Evolutionary conservation across 1,140 invertebrate species (phyloP).

Genomic region (Charaxes varanes): DNA sequence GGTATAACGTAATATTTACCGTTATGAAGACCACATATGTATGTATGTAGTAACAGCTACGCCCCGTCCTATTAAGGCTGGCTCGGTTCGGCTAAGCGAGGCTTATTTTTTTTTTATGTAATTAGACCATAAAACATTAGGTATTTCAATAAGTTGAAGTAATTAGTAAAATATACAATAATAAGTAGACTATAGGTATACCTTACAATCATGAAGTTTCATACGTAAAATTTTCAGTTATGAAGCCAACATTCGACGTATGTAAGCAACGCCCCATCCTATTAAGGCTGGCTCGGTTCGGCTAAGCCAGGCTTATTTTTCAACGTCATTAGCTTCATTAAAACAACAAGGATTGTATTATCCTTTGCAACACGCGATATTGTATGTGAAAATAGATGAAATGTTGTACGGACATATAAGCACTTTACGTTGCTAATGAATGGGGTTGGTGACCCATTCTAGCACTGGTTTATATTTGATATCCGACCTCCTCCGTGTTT

Average conservation of each 20-base stretch:
- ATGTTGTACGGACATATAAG: too few species aligned
- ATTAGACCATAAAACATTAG: too few species aligned
- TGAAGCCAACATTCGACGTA: slow-evolving; percentile 32
- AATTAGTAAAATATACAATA: too few species aligned
- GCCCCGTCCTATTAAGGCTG: slow-evolving; percentile 26
- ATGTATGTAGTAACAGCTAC: slow-evolving; percentile 21
- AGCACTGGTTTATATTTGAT: too few species aligned
- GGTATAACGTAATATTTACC: too few species aligned
- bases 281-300: slow-evolving; percentile 33
- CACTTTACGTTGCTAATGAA: too few species aligned
- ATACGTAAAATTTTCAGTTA: slow-evolving; percentile 12
- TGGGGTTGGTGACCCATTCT: too few species aligned
- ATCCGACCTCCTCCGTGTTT: too few species aligned
- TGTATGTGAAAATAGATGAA: slow-evolving; percentile 1
- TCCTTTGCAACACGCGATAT: slow-evolving; percentile 16
- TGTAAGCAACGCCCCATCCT: slow-evolving; percentile 13
- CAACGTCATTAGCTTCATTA: slow-evolving; percentile 61
- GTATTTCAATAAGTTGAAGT: too few species aligned
- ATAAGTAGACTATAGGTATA: too few species aligned
- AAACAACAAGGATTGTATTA: slow-evolving; percentile 61
- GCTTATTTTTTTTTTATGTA: slow-evolving; percentile 70
- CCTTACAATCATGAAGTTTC: too few species aligned
- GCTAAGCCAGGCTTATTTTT: slow-evolving; percentile 62
- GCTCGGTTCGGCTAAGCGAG: slow-evolving; percentile 39
- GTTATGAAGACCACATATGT: slow-evolving; percentile 29